Base-by-base conservation (phyloP, 1,140 invertebrate species). In the Megalopta genalis region DNA sequence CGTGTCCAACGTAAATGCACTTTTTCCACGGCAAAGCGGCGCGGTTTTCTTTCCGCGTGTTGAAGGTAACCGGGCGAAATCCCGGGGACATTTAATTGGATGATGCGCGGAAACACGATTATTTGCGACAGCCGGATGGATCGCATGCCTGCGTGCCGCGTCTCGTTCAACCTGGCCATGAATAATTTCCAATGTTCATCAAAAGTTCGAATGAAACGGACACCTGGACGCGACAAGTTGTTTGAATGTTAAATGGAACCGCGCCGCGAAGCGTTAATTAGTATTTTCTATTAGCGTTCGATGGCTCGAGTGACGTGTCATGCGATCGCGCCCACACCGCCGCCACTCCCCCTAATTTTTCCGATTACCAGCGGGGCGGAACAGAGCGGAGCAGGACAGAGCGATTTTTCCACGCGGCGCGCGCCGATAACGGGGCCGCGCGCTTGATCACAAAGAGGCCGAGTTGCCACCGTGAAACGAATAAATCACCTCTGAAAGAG, bases 141-240 rank as follows among this genome's bases (percentile, higher is more conserved):
- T 79, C 52, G 63, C 0, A 14, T 57, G 2, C 10, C 42, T 18
- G 18, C 16, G 14, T 32, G 5, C 49, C 39, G 25, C 14, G 52
- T 59, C 73, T 69, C 37, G 63, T 32, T 65, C 57, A 46, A 32
- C 37, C 60, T 54, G 60, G 63, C 69, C 69, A 78, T 78, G 76
- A 78, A 78, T 78, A 78, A 78, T 78, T 78, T 72, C 68, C 69
- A 23, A 49, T 60, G 49, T 78, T 78, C 76, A 78, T 78, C 76
- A 78, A 78, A 78, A 78, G 76, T 78, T 72, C 68, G 68, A 78
- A 78, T 72, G 76, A 78, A 81, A 60, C 37, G 59, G 23, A 66
- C 59, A n/a, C 25, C n/a, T 23, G 64, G 67, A 12, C 42, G 23
- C 54, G 60, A 54, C 32, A 60, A 69, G 62, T 69, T 42, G 73